Evolutionary conservation across 2,797 vertebrate species (phyloP).

Genomic region (Tragelaphus oryx): DNA sequence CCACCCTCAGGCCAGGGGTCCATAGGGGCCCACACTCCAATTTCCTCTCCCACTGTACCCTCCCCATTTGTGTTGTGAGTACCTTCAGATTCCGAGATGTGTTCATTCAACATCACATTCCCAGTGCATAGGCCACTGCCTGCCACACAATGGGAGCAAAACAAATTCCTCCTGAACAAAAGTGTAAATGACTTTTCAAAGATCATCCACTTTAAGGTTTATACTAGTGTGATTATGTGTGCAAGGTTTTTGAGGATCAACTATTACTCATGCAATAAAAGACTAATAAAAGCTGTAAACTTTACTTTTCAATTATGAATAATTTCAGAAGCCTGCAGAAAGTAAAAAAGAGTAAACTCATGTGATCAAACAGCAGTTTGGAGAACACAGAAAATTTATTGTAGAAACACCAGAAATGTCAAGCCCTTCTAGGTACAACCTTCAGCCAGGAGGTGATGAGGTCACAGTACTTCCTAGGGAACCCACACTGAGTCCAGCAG

Average conservation of each 20-base stretch:
- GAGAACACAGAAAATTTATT: constrained; percentile 67
- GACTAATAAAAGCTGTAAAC: background rate
- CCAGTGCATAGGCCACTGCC: background rate
- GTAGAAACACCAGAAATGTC: constrained; percentile 36
- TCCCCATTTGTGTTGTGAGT: background rate
- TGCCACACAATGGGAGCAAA: background rate
- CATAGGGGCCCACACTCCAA: background rate
- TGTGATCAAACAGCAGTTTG: background rate
- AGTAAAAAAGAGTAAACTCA: constrained; percentile 28
- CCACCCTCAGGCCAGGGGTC: background rate
- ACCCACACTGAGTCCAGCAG: background rate
- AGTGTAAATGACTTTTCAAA: background rate
- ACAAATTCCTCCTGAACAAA: background rate
- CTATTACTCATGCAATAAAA: background rate
- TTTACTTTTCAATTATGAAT: background rate
- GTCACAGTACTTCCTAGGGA: background rate
- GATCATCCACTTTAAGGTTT: background rate
- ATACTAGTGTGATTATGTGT: background rate
- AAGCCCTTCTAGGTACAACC: background rate
- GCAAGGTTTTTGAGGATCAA: background rate
- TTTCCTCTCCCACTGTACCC: background rate
- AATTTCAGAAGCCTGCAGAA: background rate
- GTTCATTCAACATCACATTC: background rate
- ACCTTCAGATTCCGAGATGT: background rate
- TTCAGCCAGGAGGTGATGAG: background rate